Evolutionary conservation across 2,113 vertebrate genomes (phyloP).

Genomic region (Ctenomys sociabilis): DNA sequence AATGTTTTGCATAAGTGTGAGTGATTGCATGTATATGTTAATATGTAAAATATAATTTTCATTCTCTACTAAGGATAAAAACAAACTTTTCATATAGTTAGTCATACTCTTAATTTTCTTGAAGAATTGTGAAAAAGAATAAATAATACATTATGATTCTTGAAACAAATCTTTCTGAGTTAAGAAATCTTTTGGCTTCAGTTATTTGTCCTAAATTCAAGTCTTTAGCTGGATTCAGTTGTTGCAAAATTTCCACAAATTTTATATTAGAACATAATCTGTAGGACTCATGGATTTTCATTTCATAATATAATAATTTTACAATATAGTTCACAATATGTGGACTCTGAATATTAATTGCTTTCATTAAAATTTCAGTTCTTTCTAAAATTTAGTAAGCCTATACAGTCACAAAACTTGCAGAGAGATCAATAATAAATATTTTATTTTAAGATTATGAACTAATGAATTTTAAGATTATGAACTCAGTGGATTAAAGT

Average conservation of each 20-base stretch:
- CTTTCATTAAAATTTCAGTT: background rate
- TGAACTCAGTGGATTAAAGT: no score
- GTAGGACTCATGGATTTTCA: background rate
- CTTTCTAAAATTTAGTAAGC: background rate
- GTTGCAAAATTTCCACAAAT: background rate
- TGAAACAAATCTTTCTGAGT: background rate
- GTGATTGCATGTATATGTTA: background rate
- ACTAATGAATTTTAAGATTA: background rate
- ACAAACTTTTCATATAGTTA: background rate
- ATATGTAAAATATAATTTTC: background rate
- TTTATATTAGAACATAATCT: background rate
- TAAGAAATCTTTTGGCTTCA: background rate
- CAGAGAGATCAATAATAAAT: background rate
- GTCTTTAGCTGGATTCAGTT: background rate
- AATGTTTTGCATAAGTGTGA: background rate
- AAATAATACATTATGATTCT: background rate
- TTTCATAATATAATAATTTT: background rate
- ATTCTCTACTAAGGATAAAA: background rate
- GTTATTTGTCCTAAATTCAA: background rate
- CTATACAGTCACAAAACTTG: background rate
- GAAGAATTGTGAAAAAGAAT: background rate
- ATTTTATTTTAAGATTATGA: slow-evolving; percentile 9
- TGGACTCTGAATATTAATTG: background rate
- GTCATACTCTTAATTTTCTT: background rate
- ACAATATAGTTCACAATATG: background rate